Base-by-base conservation (phyloP, 2,888 invertebrate species). In the Nomada lathburiana region DNA sequence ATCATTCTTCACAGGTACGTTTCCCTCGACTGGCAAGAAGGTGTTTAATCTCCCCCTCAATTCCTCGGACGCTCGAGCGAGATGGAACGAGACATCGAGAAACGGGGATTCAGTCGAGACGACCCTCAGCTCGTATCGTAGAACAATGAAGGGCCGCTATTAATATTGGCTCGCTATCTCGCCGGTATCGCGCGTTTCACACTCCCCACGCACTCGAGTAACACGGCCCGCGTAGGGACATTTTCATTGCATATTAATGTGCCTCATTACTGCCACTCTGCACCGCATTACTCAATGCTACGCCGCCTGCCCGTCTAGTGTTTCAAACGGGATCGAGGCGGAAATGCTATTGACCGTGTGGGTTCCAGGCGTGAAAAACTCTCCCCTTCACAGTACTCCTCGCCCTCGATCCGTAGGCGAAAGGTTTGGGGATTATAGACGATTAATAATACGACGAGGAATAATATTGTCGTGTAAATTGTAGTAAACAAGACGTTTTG, bases 241-340 rank as follows among this genome's bases (percentile, higher is more conserved):
- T 92, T 93, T 93, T 93, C 92, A 92, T 92, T 90, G 91, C 88
- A 90, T 93, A 93, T 93, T 92, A 92, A 93, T 93, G 93, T 67
- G 79, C 87, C 89, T 93, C 93, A 91, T 93, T 92, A 91, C 90
- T 85, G 89, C 89, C 91, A 92, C 91, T 92, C 93, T 90, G 86
- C 92, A 92, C 92, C 89, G 90, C 92, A 93, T 93, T 92, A 93
- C 88, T 93, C 93, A 93, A 92, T 92, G 92, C 88, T 92, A 89
- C 86, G 87, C 87, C 73, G 81, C 89, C 82, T 85, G 63, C 75
- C 86, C 88, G 91, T 92, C 92, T 92, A 92, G 90, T 90, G 91
- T 93, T 92, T 92, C 92, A 91, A 89, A 89, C 88, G 88, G 87
- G 87, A 89, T 87, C 87, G 86, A 76, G 88, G 64, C 83, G 86